phyloP scores from a whole-genome alignment of 1,140 invertebrate species.

The Panonychus citri region DNA sequence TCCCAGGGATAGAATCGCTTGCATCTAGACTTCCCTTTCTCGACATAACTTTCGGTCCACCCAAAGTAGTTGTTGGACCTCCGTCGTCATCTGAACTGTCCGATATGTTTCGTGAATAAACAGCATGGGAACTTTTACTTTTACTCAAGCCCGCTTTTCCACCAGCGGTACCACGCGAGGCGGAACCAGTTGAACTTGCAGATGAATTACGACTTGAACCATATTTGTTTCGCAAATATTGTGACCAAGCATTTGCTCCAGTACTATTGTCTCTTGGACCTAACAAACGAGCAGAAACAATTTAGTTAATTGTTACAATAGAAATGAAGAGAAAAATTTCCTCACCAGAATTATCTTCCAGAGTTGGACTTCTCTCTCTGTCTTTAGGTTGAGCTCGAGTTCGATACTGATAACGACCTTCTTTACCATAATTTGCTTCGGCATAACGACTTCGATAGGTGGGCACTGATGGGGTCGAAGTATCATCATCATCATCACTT shows the following conservation, averaged over 20 bases:
- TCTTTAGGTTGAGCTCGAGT: not conserved
- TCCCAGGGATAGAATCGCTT: not conserved
- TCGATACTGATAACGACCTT: not conserved
- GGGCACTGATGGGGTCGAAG: slow-evolving; percentile 13
- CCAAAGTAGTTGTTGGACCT: too few relatives aligned
- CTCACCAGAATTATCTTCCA: not conserved
- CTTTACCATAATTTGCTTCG: not conserved
- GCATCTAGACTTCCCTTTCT: slow-evolving; percentile 21
- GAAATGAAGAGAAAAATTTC: too few relatives aligned
- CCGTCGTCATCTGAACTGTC: slow-evolving; percentile 14
- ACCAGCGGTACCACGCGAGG: not conserved
- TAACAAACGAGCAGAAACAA: too few relatives aligned
- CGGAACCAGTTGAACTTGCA: not conserved
- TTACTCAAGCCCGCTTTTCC: not conserved
- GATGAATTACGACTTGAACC: not conserved
- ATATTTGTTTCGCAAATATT: not conserved
- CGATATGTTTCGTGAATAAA: slow-evolving; percentile 4
- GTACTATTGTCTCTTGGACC: too few relatives aligned
- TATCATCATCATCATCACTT: slow-evolving; percentile 13
- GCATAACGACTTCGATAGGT: slow-evolving; percentile 6
- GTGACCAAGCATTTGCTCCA: not conserved
- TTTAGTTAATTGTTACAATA: too few relatives aligned
- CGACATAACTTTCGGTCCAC: not conserved
- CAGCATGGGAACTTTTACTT: slow-evolving; percentile 12
- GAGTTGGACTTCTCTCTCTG: not conserved